Percentiles rank a stretch among this genome's conserved stretches.
phyloP scores from a whole-genome alignment of 2,888 invertebrate species.

The Diogma glabrata region DNA sequence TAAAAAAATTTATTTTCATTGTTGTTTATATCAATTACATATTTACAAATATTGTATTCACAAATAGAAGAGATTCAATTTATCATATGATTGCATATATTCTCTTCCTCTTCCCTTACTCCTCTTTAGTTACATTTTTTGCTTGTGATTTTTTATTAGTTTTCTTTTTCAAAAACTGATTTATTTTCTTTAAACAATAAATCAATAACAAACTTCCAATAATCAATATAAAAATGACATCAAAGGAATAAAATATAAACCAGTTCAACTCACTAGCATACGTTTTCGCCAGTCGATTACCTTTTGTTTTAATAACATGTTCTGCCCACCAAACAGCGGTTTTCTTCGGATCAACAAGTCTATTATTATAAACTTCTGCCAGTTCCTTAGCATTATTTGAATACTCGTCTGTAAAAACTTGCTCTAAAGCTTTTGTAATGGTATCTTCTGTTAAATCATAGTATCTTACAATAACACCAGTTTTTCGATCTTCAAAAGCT shows the following conservation, averaged over 20 bases:
- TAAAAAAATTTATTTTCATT: no score
- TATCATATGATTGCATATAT: no score
- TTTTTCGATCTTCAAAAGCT: slow-evolving; percentile 45
- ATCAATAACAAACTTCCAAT: no score
- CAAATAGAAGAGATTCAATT: no score
- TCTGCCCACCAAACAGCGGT: slow-evolving; percentile 48
- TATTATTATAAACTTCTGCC: slow-evolving; percentile 42
- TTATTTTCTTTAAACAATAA: no score
- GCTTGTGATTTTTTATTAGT: no score
- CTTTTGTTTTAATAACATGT: slow-evolving; percentile 37
- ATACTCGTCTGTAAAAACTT: slow-evolving; percentile 38
- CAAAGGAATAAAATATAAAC: slow-evolving; percentile 32
- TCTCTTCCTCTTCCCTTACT: no score
- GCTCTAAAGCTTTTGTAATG: slow-evolving; percentile 43
- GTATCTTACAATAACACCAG: slow-evolving; percentile 46
- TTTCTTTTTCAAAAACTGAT: no score
- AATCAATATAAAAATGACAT: slow-evolving; percentile 24
- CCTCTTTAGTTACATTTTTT: no score
- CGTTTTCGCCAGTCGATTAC: slow-evolving; percentile 15
- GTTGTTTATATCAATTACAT: no score
- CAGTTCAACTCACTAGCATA: slow-evolving; percentile 27
- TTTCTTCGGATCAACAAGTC: slow-evolving; percentile 41
- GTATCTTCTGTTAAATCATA: slow-evolving; percentile 44
- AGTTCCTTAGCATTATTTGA: slow-evolving; percentile 32
- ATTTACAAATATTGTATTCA: no score